phyloP scores from a whole-genome alignment of 2,113 vertebrate genomes.

The Ictidomys tridecemlineatus region DNA sequence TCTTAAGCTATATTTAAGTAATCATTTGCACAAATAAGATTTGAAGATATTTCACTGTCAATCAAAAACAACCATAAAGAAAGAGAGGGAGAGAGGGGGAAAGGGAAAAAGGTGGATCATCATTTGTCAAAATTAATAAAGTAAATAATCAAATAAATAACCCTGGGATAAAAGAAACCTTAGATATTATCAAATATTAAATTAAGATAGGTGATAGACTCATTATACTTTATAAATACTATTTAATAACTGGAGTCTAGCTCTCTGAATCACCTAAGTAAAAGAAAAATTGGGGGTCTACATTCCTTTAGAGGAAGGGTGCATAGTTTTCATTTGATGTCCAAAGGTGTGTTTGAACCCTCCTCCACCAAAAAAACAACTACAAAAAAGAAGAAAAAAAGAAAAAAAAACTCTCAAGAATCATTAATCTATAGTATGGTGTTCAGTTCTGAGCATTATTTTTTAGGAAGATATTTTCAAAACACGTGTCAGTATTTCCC shows the following conservation, averaged over 20 bases:
- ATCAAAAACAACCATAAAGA: not conserved
- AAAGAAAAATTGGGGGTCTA: not conserved
- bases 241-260: not conserved
- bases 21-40: not conserved
- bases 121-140: slow-evolving; percentile 33
- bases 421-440: not conserved
- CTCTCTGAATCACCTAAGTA: not conserved
- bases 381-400: not conserved
- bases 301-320: not conserved
- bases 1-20: not conserved
- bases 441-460: not conserved
- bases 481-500: not conserved
- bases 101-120: not conserved
- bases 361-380: not conserved
- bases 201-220: not conserved
- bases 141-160: slow-evolving; percentile 23
- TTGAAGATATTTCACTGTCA: slow-evolving; percentile 19
- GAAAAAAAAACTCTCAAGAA: not conserved
- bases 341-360: not conserved
- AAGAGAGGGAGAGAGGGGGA: no score
- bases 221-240: not conserved
- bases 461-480: slow-evolving; percentile 2
- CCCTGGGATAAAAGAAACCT: not conserved
- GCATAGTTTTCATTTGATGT: not conserved
- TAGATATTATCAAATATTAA: not conserved